Base-by-base conservation (phyloP, 2,888 invertebrate genomes). In the Aleiodes alternator region DNA sequence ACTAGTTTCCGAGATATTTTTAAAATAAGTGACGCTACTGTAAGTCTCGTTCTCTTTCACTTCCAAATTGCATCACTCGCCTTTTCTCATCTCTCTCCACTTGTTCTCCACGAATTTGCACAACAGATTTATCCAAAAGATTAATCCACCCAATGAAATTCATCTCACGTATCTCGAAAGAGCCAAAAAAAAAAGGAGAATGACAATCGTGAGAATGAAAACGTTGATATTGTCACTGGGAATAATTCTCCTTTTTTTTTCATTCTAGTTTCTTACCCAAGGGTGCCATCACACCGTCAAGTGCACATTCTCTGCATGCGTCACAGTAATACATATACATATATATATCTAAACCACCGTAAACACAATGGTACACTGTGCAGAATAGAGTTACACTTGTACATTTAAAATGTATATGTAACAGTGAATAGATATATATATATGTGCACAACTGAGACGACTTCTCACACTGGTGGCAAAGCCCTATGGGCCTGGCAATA, bases 401-500 rank as follows among this genome's bases (percentile, higher is more conserved):
- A 69, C 31, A 69, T 56, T 72, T 31, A 31, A 61, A 59, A 48
- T 55, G 64, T 64, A 59, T 43, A 59, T 43, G 43, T 29, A 66
- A 55, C 59, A 69, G 68, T 71, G 50, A 12, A 7, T 53, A 53
- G 1, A 23, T 61, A 16, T 43, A 31, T 53, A 53, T 61, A 16
- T 43, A 31, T 61, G 43, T 55, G 12, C 50, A 51, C 29, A 71
- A 69, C 59, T 64, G 78, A 70, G 78, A 78, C 83, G 84, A 85
- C 86, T 85, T 84, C 85, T 86, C 83, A 82, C 86, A 84, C 85
- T 64, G 83, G 80, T 50, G 53, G 69, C 61, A 81, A 83, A 82
- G 82, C 84, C 87, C 87, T 82, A 80, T 75, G 87, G 86, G 84
- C 80, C 79, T 77, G 77, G 84, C 88, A 88, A 88, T 88, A 88